Conservation (phyloP, 53 echinoderm and acorn worm species). For the Zoroaster sp. region DNA sequence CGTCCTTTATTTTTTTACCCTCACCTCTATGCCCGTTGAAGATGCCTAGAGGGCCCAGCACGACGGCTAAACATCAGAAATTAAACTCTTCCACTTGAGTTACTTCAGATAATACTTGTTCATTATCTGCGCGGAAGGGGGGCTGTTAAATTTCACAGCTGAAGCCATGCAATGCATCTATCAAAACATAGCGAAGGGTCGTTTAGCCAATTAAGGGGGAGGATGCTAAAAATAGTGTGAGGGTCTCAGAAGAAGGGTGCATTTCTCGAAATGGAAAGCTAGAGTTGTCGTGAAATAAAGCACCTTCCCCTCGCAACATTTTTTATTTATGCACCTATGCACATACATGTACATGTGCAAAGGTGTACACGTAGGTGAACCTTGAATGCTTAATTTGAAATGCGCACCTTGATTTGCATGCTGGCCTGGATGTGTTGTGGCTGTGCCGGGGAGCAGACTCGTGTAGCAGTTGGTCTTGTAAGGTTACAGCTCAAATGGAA, state of each 20-base stretch:
- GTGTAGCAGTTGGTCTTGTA: too few relatives aligned
- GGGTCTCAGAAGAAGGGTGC: not conserved
- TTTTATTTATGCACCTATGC: not conserved
- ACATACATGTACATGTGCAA: not conserved
- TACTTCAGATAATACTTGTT: not conserved
- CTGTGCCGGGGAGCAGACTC: not conserved
- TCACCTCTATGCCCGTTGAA: not conserved
- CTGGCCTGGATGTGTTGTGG: not conserved
- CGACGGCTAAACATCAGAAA: not conserved
- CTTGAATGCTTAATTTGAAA: not conserved
- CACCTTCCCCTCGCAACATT: not conserved
- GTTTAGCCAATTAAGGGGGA: slow-evolving; percentile 32
- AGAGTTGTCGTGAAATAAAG: not conserved
- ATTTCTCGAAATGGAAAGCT: not conserved
- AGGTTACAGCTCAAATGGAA: too few relatives aligned
- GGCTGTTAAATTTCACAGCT: slow-evolving; percentile 39
- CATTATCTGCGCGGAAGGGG: not conserved
- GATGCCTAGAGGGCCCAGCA: not conserved
- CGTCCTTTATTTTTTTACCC: not conserved
- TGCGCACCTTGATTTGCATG: not conserved
- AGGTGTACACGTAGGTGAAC: not conserved
- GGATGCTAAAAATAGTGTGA: slow-evolving; percentile 14
- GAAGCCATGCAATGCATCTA: not conserved
- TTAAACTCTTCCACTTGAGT: not conserved
- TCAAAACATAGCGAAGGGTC: not conserved